A percentile compares a stretch with the other conserved stretches of the same genome.
These are phyloP conservation scores for Vidua chalybeata DNA, from an alignment of 2,113 vertebrate genomes.

Conservation along the genomic window DNA sequence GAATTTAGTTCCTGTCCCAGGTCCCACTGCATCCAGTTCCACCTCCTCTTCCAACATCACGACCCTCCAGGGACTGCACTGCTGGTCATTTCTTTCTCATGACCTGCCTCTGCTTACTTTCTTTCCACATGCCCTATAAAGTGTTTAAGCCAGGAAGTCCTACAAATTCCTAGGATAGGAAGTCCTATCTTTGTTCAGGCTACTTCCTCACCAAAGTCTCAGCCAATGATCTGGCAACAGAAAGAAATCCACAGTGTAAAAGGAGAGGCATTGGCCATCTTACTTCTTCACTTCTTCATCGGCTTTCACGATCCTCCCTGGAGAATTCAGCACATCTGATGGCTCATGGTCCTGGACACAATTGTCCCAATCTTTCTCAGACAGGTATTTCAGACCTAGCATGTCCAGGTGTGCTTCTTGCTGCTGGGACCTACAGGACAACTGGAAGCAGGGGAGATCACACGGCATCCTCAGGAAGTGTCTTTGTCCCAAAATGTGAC, in stretches of 20 bases:
- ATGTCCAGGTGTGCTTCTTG: neutral
- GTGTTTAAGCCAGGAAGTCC: neutral
- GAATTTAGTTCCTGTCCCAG: conserved; percentile 44
- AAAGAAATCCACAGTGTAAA: neutral
- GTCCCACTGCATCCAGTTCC: neutral
- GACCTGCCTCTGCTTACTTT: neutral
- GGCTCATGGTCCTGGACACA: neutral
- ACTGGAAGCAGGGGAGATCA: neutral
- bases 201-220: neutral
- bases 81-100: neutral
- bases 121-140: neutral
- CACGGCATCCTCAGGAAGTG: rapidly evolving
- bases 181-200: neutral
- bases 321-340: neutral
- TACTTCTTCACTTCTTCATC: neutral
- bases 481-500: neutral
- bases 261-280: neutral
- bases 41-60: neutral
- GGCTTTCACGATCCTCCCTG: neutral
- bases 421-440: neutral
- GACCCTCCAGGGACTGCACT: neutral
- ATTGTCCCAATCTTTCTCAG: neutral
- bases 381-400: neutral
- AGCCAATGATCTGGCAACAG: neutral
- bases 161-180: neutral